Percentiles rank a stretch among this genome's conserved stretches.
phyloP scores from a whole-genome alignment of 1,140 invertebrate genomes.

The Drosophila kanapiae region DNA sequence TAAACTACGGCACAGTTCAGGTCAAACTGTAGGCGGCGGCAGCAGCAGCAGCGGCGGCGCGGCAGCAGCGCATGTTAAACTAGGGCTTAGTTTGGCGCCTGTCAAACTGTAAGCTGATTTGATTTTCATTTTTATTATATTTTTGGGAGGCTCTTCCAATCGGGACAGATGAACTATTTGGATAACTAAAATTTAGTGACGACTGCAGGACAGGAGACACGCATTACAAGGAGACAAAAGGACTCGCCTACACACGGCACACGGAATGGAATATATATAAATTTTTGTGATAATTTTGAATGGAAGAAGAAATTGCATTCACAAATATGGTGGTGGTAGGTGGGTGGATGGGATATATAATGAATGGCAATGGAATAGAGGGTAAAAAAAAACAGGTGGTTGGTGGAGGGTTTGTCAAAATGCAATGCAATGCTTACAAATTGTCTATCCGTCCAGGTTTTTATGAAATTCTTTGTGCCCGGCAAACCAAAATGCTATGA shows the following conservation, averaged over 20 bases:
- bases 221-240: slow-evolving; percentile 18
- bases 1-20: slow-evolving; percentile 37
- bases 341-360: slow-evolving; percentile 2
- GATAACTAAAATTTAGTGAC: slow-evolving; percentile 23
- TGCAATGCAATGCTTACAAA: slow-evolving; percentile 83
- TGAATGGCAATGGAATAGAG: slow-evolving; percentile 25
- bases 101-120: slow-evolving; percentile 54
- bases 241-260: slow-evolving; percentile 43
- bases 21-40: slow-evolving; percentile 29
- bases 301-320: no score
- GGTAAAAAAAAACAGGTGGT: slow-evolving; percentile 21
- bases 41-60: slow-evolving; percentile 17
- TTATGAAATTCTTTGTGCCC: slow-evolving; percentile 83
- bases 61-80: slow-evolving; percentile 52
- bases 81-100: slow-evolving; percentile 16
- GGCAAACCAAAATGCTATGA: slow-evolving; percentile 84
- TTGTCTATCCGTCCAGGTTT: slow-evolving; percentile 83
- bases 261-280: slow-evolving; percentile 26
- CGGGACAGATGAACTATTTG: slow-evolving; percentile 24
- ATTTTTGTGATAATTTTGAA: slow-evolving; percentile 24
- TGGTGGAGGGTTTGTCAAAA: slow-evolving; percentile 48
- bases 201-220: slow-evolving; percentile 29
- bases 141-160: slow-evolving; percentile 12
- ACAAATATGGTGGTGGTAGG: background rate
- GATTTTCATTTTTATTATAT: background rate